These are phyloP conservation scores for Auanema sp. DNA, from an alignment of 2,888 invertebrate genomes.

Conservation along the genomic window DNA sequence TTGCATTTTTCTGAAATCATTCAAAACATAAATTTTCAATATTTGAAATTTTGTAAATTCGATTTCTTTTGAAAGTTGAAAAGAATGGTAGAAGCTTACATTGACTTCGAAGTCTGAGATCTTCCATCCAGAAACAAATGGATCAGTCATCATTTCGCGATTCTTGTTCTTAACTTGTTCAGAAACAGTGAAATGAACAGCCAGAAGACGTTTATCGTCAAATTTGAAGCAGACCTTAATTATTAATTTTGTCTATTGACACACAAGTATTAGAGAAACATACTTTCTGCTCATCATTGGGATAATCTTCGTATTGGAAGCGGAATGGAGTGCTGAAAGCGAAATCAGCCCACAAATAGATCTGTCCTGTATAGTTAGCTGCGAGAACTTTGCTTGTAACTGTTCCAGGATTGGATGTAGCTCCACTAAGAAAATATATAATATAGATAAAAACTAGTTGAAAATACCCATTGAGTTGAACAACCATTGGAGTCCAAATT, in stretches of 20 bases:
- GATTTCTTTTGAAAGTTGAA: no score
- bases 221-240: conserved; percentile 62
- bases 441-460: background rate
- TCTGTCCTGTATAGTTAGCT: conserved; percentile 64
- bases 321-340: conserved; percentile 59
- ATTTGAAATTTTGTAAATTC: no score
- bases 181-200: conserved; percentile 59
- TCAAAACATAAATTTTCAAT: no score
- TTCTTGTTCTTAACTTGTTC: conserved; percentile 51
- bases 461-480: conserved; percentile 57
- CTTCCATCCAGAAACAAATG: conserved; percentile 62
- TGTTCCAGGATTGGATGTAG: conserved; percentile 48
- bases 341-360: conserved; percentile 60
- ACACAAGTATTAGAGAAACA: background rate
- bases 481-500: conserved; percentile 61
- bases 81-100: conserved; percentile 28
- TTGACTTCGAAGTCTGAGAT: conserved; percentile 56
- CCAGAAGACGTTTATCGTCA: conserved; percentile 63
- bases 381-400: conserved; percentile 63
- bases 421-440: conserved; percentile 21
- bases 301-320: conserved; percentile 62
- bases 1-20: no score
- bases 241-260: background rate
- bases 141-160: conserved; percentile 55
- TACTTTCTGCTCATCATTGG: conserved; percentile 58